Conservation (phyloP, 1,140 invertebrate species). For the Pissodes strobi region DNA sequence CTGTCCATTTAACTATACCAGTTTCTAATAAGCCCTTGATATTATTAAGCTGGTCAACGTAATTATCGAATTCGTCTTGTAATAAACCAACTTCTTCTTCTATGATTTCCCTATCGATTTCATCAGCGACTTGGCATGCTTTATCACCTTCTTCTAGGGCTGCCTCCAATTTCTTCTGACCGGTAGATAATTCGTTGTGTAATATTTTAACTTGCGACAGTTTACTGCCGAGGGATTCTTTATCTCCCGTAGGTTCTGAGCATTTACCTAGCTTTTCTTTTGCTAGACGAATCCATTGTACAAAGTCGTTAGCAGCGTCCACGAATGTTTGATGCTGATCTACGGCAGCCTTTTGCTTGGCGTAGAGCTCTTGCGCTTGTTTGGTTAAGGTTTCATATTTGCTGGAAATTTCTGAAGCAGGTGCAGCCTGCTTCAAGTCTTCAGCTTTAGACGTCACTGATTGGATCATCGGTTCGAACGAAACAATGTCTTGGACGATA, state of each 20-base stretch:
- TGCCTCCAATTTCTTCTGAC: conserved; percentile 79
- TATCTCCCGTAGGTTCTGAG: conserved; percentile 91
- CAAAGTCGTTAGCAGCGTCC: conserved; percentile 88
- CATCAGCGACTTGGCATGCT: conserved; percentile 78
- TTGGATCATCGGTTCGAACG: conserved; percentile 94
- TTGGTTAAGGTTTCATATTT: conserved; percentile 90
- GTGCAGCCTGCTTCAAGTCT: conserved; percentile 82
- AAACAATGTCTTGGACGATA: conserved; percentile 92
- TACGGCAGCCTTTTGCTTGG: conserved; percentile 88
- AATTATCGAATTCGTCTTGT: conserved; percentile 86
- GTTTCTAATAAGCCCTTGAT: conserved; percentile 84
- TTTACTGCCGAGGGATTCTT: conserved; percentile 84
- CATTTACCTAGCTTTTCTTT: conserved; percentile 91
- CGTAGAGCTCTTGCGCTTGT: conserved; percentile 86
- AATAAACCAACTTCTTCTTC: conserved; percentile 88
- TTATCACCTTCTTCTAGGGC: conserved; percentile 81
- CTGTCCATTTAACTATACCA: conserved; percentile 92
- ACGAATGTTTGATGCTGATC: conserved; percentile 89
- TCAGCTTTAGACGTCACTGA: conserved; percentile 90
- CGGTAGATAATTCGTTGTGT: conserved; percentile 78
- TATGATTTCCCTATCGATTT: conserved; percentile 87
- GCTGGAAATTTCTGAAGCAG: conserved; percentile 84
- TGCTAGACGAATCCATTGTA: conserved; percentile 86
- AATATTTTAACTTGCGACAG: conserved; percentile 83
- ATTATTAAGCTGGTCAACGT: conserved; percentile 75